phyloP scores from a whole-genome alignment of 2,888 invertebrate species.

The Apamea anceps region DNA sequence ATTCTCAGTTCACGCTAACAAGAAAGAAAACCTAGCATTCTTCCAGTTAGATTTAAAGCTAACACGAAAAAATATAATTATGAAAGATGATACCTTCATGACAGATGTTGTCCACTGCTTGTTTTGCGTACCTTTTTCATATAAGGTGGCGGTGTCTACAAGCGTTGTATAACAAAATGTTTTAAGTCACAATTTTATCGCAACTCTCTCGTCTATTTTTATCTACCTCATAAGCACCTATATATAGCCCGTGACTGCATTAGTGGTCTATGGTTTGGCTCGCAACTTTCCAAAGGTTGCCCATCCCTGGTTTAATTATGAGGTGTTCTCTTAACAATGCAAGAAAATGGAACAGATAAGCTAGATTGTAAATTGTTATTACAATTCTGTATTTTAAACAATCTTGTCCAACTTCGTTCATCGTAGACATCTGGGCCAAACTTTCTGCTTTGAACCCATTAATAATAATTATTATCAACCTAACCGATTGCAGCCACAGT shows the following conservation, averaged over 20 bases:
- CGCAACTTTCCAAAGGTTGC: background rate
- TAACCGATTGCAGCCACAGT: too few relatives aligned
- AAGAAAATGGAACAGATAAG: too few relatives aligned
- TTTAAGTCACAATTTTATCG: background rate
- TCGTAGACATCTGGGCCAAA: too few relatives aligned
- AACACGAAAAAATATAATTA: background rate
- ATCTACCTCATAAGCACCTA: background rate
- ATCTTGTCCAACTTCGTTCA: too few relatives aligned
- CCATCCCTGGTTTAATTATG: background rate
- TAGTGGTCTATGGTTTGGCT: background rate
- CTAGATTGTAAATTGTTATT: too few relatives aligned
- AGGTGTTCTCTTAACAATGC: background rate
- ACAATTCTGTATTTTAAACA: too few relatives aligned
- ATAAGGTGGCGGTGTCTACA: too few relatives aligned
- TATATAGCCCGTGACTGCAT: background rate
- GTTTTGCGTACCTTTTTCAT: background rate
- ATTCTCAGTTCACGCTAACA: background rate
- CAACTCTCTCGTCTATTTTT: too few relatives aligned
- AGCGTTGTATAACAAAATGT: too few relatives aligned
- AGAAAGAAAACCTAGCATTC: background rate
- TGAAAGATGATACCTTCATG: background rate
- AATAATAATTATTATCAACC: too few relatives aligned
- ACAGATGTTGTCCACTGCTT: background rate
- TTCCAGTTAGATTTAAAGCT: too few relatives aligned
- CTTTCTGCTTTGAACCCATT: too few relatives aligned